Evolutionary conservation across 2,888 invertebrate genomes (phyloP), one percentile per base, ranked within the genome.

Genomic region (Abscondita cerata): DNA sequence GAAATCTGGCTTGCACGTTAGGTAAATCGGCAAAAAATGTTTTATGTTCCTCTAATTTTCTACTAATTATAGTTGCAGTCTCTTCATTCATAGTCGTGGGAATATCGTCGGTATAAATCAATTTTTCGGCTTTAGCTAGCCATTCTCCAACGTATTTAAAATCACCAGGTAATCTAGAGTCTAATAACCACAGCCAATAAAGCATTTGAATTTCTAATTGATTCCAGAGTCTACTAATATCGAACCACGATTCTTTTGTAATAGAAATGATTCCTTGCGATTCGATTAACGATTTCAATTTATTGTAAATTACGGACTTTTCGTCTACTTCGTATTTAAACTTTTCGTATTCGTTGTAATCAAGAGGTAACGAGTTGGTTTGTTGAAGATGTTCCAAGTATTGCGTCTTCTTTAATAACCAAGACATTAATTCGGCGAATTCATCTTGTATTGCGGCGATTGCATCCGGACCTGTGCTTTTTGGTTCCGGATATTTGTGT

Each of bases 401-500:
- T 73, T 87, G 86, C 68, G 91, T 91, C 75, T 90, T 90, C 72
- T 92, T 89, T 71, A 87, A 84, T 65, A 96, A 82, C 94, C 96
- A 97, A 73, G 87, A 85, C 75, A 92, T 84, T 66, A 97, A 83
- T 70, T 88, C 87, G 75, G 90, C 88, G 81, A 92, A 91, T 80
- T 94, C 91, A 73, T 89, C 87, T 78, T 95, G 93, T 61, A 92
- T 86, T 69, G 90, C 88, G 68, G 90, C 89, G 70, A 91, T 88
- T 60, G 90, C 89, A 76, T 89, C 89, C 15, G 87, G 85, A 66
- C 87, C 88, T 63, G 88, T 87, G 69, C 88, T 89, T 82, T 89
- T 91, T 52, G 93, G 92, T 83, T 94, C 93, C 47, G 93, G 93
- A 82, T 93, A 94, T 83, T 96, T 95, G 80, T 97, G 96, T 76